Evolutionary conservation across 2,888 invertebrate genomes (phyloP).

Genomic region (Lycocerus yunnanus): DNA sequence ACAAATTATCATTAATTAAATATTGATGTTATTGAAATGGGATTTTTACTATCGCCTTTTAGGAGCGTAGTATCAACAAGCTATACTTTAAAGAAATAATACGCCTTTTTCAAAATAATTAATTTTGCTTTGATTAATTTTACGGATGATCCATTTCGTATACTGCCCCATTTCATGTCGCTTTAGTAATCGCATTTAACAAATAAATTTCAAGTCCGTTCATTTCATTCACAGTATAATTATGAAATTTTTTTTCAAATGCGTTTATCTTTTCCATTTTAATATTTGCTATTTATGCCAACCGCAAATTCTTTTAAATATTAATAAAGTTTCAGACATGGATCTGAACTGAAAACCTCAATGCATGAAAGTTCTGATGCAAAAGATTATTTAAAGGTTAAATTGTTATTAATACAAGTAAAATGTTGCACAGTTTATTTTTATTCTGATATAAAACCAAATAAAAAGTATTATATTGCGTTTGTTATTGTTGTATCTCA

Average conservation of each 20-base stretch:
- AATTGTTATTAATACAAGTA: background rate
- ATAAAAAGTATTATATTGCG: background rate
- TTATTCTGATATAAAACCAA: background rate
- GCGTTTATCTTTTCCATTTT: background rate
- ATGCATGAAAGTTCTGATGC: background rate
- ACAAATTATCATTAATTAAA: background rate
- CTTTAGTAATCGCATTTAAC: background rate
- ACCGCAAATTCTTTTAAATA: background rate
- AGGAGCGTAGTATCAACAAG: background rate
- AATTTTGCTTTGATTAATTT: background rate
- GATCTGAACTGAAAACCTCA: background rate
- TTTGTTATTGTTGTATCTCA: background rate
- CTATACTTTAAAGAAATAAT: background rate
- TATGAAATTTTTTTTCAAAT: background rate
- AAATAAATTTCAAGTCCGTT: background rate
- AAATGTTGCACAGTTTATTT: background rate
- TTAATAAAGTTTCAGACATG: background rate
- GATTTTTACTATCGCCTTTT: background rate
- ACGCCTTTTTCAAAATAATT: background rate
- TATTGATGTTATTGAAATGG: background rate
- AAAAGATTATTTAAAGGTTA: background rate
- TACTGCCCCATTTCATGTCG: background rate
- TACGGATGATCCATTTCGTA: background rate
- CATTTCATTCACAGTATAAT: background rate
- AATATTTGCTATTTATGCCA: background rate